Base-by-base conservation (phyloP, 2,113 vertebrate species). In the Anolis sagrei region DNA sequence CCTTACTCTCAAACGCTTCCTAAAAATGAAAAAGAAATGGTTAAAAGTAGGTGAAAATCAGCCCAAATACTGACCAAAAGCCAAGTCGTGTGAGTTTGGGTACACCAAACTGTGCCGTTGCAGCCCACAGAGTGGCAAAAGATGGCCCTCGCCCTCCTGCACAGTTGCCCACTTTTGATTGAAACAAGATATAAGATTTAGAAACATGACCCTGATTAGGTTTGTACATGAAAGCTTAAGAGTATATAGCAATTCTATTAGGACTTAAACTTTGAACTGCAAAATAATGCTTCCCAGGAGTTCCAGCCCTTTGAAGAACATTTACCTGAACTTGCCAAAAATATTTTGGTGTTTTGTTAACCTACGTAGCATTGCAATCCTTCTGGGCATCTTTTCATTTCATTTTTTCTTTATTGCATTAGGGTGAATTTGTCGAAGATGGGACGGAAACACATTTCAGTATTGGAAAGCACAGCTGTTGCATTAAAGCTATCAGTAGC, bases 371-470 rank as follows among this genome's bases (percentile, higher is more conserved):
- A 66, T 91, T 76, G 87, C 81, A 0, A n/a, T 85, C 68, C 68
- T 32, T 25, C 75, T 77, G 66, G 21, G 51, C 2, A 29, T 32
- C 0, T 0, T 75, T 27, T 86, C 39, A 13, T 5, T 51, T 6
- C 25, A 29, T 5, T 27, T 66, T 44, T 44, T 44, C 2, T 44
- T 44, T 44, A 4, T 44, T 44, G 39, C 39, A 44, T 44, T 44
- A 99, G 99, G 99, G 98, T n/a, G 99, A 99, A 96, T 99, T 99
- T 93, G 99, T 99, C 84, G 99, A 99, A 0, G 98, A 99, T 2
- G 99, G 99, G 69, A 99, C 98, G 7, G 99, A 99, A 93, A 99
- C 99, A 0, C 98, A 99, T 94, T 99, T 99, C 95, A 97, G 92
- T 2, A 93, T 99, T 2, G 97, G 96, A 36, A 95, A 97, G 79